Conservation (phyloP, 1,140 invertebrate species). For the Anastrepha obliqua region DNA sequence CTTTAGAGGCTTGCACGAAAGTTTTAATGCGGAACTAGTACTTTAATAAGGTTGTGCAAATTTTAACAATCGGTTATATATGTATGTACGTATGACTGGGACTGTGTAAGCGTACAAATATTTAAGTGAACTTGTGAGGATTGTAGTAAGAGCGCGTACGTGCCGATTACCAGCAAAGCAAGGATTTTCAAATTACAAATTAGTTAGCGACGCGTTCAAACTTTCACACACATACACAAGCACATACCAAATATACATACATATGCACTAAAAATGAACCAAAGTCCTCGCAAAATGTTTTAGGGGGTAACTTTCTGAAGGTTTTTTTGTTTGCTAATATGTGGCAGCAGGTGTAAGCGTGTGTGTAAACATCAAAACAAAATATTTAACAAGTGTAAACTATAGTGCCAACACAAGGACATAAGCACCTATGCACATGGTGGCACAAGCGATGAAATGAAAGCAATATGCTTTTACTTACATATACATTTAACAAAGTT, state of each 20-base stretch:
- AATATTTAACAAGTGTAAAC: not conserved
- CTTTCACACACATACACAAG: not conserved
- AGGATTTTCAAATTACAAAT: slow-evolving; percentile 33
- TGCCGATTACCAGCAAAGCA: slow-evolving; percentile 25
- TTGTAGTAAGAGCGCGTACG: not conserved
- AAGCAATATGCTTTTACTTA: too few species aligned
- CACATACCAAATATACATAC: not conserved
- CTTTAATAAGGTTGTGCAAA: too few species aligned
- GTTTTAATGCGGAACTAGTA: too few species aligned
- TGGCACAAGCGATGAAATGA: too few species aligned
- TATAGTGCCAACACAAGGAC: not conserved
- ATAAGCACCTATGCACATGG: too few species aligned
- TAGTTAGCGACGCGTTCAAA: slow-evolving; percentile 27
- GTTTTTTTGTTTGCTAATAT: not conserved
- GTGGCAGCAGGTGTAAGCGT: not conserved
- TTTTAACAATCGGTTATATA: too few species aligned
- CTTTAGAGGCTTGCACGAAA: too few species aligned
- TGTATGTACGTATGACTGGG: too few species aligned
- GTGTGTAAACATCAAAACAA: slow-evolving; percentile 3
- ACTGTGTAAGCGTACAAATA: too few species aligned
- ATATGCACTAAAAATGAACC: not conserved
- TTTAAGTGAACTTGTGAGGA: not conserved
- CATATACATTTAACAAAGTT: too few species aligned
- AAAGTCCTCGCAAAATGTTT: not conserved
- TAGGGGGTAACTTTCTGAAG: not conserved